Evolutionary conservation across 2,888 invertebrate species (phyloP), one percentile per base, ranked within the genome.

Genomic region (Spicauda simplicius): DNA sequence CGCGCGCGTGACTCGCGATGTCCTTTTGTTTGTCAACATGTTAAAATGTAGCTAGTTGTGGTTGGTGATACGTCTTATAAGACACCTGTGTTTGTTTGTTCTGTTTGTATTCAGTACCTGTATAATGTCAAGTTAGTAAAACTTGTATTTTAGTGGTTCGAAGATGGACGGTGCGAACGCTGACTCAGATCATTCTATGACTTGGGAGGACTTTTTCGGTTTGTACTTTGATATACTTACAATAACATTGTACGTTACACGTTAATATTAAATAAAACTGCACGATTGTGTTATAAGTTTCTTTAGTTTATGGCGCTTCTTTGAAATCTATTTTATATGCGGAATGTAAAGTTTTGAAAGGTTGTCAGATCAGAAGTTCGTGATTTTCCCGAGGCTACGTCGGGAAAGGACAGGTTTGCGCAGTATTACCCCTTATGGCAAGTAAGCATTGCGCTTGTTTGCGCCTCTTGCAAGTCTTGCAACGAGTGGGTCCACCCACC

Each of bases 141-240:
- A 68, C 70, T 73, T 75, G 74, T 70, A 73, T 75, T 80, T 18
- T 30, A 50, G 84, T 86, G 71, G 37, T 71, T 77, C 74, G 83
- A 91, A 88, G 81, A 93, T 93, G 93, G 93, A 93, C 82, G 93
- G 90, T 81, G 86, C 90, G 76, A 93, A 90, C 78, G 93, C 92
- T 80, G 95, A 95, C 85, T 95, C 95, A 77, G 95, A 95, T 87
- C 95, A 95, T 80, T 95, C 95, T 83, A 94, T 95, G 93, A 95
- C 95, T 83, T 95, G 95, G 96, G 95, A 95, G 86, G 95, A 95
- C 81, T 95, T 95, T 93, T 95, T 95, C 81, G 95, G 95, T 95
- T 80, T 90, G 95, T 93, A 73, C 69, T 62, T 69, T 50, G 53
- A 45, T 59, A 12, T 14, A 25, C 25, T n/a, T 48, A 6, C 8